Evolutionary conservation across 2,888 invertebrate genomes (phyloP), one percentile per base, ranked within the genome.

Genomic region (Idaea biselata): DNA sequence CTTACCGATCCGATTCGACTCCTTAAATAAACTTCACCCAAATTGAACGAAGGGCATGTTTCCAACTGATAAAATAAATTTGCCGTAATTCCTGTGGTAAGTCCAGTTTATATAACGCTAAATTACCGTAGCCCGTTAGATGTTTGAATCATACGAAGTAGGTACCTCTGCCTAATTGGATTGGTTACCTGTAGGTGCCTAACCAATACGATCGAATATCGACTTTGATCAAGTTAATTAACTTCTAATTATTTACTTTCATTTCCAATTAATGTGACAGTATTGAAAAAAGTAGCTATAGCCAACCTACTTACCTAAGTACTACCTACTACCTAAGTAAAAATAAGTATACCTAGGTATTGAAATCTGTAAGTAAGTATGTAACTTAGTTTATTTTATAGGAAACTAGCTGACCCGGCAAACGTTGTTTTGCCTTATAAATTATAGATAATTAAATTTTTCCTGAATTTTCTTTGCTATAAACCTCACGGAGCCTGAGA

Each of bases 1-100:
- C 25, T 25, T 25, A 25, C 25, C 5, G 25, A 1, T 65, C 68
- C 73, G 69, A 66, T 64, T 67, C 62, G 62, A 66, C 69, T 71
- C 75, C 78, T 73, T 68, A 64, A 70, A 69, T 74, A 70, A 71
- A 74, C 69, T 74, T 67, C 63, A 65, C 65, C 70, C 55, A 64
- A 66, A 68, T 56, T 18, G 18, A 71, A 63, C 65, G 68, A 65
- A 65, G 67, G 68, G 68, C 68, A 67, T 70, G 66, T 72, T 66
- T 59, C 64, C 63, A 64, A 68, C 68, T 67, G 68, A 72, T 64
- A 63, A 58, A 58, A 58, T 58, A 58, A 67, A 66, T 66, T 64
- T 60, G 59, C 60, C 62, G 64, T 53, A 67, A 67, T 67, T 64
- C 64, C 60, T 60, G 64, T 8, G 63, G 58, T 62, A 62, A 67